Evolutionary conservation across 2,888 invertebrate species (phyloP).

Genomic region (Lasioglossum pauxillum): DNA sequence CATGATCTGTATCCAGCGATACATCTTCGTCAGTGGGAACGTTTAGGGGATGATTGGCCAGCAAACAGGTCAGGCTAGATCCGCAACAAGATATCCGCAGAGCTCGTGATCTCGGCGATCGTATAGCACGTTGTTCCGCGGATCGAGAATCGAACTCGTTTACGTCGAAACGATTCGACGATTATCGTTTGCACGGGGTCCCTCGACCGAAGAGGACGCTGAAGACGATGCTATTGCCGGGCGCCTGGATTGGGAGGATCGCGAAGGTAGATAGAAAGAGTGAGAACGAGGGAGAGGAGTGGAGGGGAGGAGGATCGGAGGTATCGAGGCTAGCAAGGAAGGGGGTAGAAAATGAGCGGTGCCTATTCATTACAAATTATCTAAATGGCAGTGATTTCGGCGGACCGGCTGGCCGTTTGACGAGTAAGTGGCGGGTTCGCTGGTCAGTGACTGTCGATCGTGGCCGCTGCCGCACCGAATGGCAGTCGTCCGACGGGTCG

Average conservation of each 20-base stretch:
- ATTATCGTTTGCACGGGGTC: constrained; percentile 10
- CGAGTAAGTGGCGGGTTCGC: constrained; percentile 84
- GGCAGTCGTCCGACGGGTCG: not conserved
- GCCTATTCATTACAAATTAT: constrained; percentile 88
- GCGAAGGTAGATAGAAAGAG: constrained; percentile 17
- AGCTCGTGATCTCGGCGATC: not conserved
- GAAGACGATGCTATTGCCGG: constrained; percentile 47
- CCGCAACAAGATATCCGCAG: not conserved
- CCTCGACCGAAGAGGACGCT: constrained; percentile 27
- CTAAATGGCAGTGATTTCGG: constrained; percentile 87
- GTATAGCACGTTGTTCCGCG: not conserved
- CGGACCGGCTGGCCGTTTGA: constrained; percentile 83
- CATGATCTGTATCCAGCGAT: constrained; percentile 6
- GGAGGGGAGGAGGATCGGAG: constrained; percentile 20
- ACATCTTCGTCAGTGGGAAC: constrained; percentile 31
- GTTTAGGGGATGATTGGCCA: constrained; percentile 8
- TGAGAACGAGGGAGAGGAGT: not conserved
- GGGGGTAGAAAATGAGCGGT: constrained; percentile 76
- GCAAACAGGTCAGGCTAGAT: not conserved
- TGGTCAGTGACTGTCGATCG: constrained; percentile 77
- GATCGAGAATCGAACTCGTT: constrained; percentile 14
- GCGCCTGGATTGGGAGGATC: constrained; percentile 30
- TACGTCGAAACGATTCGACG: constrained; percentile 9
- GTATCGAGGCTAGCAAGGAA: constrained; percentile 28
- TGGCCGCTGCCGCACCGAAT: not conserved